These are phyloP conservation scores for Oxyscelio sp. DNA, from an alignment of 2,888 invertebrate species.

Conservation along the genomic window DNA sequence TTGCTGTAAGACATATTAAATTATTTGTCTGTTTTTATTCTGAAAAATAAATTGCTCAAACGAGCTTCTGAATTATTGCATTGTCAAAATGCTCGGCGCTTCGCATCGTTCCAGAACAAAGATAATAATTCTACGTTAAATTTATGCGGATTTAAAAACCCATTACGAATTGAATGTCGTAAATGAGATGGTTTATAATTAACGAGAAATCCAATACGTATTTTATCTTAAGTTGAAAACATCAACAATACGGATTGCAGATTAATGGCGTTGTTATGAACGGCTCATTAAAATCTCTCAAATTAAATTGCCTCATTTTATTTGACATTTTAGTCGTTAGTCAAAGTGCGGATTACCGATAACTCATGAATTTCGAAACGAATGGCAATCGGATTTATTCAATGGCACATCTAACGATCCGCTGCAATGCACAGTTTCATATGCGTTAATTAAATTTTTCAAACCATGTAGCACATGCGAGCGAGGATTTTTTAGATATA, in stretches of 20 bases:
- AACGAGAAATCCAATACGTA: conserved; percentile 11
- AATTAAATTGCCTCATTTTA: conserved; percentile 62
- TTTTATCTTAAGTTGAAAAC: conserved; percentile 40
- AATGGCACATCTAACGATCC: conserved; percentile 48
- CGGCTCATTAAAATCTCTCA: conserved; percentile 56
- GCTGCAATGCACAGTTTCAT: conserved; percentile 37
- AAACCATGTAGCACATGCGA: conserved; percentile 18
- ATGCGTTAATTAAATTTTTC: conserved; percentile 62
- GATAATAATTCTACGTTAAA: conserved; percentile 18
- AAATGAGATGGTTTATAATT: conserved; percentile 47
- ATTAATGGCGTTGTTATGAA: conserved; percentile 53
- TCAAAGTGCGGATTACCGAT: conserved; percentile 56
- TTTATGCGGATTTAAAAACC: conserved; percentile 38
- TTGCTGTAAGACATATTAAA: no score
- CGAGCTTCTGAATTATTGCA: background rate
- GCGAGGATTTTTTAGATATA: conserved; percentile 31
- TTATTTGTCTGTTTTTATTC: no score
- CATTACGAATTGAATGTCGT: conserved; percentile 38
- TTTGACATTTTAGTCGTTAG: conserved; percentile 54
- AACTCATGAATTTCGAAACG: conserved; percentile 56
- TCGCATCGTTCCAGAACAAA: background rate
- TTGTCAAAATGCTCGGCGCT: background rate
- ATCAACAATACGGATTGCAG: conserved; percentile 42
- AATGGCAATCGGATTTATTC: conserved; percentile 43
- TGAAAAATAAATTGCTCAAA: conserved; percentile 15